A percentile compares a stretch with the other conserved stretches of the same genome.
Conservation (phyloP, 2,113 vertebrate genomes). For the Grammomys dolichurus region DNA sequence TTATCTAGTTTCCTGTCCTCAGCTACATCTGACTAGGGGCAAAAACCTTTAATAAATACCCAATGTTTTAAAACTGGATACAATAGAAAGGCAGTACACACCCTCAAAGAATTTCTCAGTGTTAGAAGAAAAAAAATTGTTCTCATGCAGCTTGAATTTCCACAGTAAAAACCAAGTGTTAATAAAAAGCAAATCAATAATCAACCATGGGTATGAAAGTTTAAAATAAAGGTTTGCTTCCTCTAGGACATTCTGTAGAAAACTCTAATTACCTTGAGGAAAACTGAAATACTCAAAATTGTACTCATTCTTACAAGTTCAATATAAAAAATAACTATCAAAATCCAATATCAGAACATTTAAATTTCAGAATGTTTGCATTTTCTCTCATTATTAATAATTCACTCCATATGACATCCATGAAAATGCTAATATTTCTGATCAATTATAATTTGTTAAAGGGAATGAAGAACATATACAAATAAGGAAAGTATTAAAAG, state of each 20-base stretch:
- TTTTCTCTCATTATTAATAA: slow-evolving; percentile 32
- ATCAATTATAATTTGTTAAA: slow-evolving; percentile 13
- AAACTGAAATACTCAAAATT: slow-evolving; percentile 61
- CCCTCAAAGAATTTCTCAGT: slow-evolving; percentile 64
- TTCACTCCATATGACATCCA: neutral
- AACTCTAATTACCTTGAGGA: slow-evolving; percentile 62
- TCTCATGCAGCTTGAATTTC: slow-evolving; percentile 82
- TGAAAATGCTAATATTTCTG: slow-evolving; percentile 40
- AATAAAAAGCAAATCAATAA: slow-evolving; percentile 91
- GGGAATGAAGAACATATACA: neutral
- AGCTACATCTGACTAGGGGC: slow-evolving; percentile 39
- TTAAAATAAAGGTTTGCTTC: slow-evolving; percentile 65
- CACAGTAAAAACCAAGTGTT: slow-evolving; percentile 80
- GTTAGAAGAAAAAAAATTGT: slow-evolving; percentile 44
- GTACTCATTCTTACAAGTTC: slow-evolving; percentile 32
- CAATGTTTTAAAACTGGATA: slow-evolving; percentile 53
- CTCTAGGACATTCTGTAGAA: slow-evolving; percentile 62
- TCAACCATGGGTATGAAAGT: slow-evolving; percentile 66
- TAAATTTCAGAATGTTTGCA: slow-evolving; percentile 45
- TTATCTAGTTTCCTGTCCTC: slow-evolving; percentile 55
- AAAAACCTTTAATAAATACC: slow-evolving; percentile 71
- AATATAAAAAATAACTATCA: slow-evolving; percentile 49
- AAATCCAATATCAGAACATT: slow-evolving; percentile 40
- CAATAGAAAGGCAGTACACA: slow-evolving; percentile 49
- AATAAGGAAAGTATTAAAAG: neutral